Base-by-base conservation (phyloP, 2,113 vertebrate genomes). In the Sceloporus tristichus region DNA sequence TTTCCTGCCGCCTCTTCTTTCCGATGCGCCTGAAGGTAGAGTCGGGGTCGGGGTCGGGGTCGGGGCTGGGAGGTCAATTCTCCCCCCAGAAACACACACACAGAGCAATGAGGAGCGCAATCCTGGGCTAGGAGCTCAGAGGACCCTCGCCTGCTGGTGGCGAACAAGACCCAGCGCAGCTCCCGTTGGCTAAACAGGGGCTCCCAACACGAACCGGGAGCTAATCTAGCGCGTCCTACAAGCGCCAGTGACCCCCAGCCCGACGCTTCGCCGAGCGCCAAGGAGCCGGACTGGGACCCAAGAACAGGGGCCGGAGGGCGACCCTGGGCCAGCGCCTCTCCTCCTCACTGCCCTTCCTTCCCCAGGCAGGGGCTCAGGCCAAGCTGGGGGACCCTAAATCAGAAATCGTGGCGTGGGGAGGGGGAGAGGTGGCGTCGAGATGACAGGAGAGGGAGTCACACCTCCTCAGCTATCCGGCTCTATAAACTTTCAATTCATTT, bases 141-240 rank as follows among this genome's bases (percentile, higher is more conserved):
- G 73, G 38, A 56, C 65, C 42, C 42, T 48, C 85, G 87, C 54
- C 87, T 81, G 87, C 81, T 38, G 29, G 27, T 14, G 53, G 65
- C 73, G 11, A 76, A n/a, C 62, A 87, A 84, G 73, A 23, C 84
- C 29, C 59, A 23, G 79, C 89, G 79, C 74, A 38, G 85, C 83
- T 83, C 68, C 54, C 59, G 74, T 5, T 10, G 79, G 83, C 78
- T 42, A 16, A 82, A 82, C 86, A 83, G 65, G n/a, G 79, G 82
- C 79, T 92, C 88, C 91, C 91, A 90, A 79, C 88, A 85, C 71
- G 85, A 59, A 70, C 76, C 65, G 25, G 75, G 38, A 42, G 48
- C 87, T 73, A 71, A 56, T 85, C 87, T 86, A 42, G 74, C 85
- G 79, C 82, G 54, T 83, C 80, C 77, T 68, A 84, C 91, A 89